A percentile compares a stretch with the other conserved stretches of the same genome.
These are phyloP conservation scores for Lagopus muta DNA, from an alignment of 2,113 vertebrate species.

Conservation along the genomic window DNA sequence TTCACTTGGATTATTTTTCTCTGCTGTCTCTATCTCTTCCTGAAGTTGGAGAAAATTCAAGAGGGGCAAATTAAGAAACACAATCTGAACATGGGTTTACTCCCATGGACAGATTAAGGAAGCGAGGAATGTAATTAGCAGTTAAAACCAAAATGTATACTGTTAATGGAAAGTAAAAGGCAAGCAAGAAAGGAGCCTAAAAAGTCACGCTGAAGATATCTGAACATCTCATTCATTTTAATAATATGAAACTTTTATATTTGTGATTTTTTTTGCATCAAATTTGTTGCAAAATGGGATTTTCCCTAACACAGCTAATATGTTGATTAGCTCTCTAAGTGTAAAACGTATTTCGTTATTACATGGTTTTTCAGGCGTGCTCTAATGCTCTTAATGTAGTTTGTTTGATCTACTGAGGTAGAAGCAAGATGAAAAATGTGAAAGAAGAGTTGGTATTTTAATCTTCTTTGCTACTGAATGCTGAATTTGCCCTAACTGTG, in stretches of 20 bases:
- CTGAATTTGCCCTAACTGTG: not conserved
- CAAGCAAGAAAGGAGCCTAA: not conserved
- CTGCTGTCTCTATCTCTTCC: not conserved
- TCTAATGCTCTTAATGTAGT: not conserved
- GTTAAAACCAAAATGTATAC: not conserved
- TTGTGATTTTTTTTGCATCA: not conserved
- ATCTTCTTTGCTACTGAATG: constrained; percentile 36
- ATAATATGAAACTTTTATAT: not conserved
- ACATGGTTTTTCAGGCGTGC: constrained; percentile 25
- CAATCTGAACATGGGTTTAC: not conserved
- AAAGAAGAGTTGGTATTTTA: constrained; percentile 39
- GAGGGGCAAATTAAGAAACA: not conserved
- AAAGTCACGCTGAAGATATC: not conserved
- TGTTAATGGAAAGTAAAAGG: not conserved
- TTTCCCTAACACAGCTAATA: not conserved
- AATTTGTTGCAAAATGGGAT: not conserved
- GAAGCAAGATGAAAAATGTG: constrained; percentile 10
- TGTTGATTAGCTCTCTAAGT: not conserved
- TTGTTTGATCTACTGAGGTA: constrained; percentile 55
- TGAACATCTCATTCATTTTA: not conserved
- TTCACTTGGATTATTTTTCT: not conserved
- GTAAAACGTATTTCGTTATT: not conserved
- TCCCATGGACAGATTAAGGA: not conserved
- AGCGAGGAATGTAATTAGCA: not conserved
- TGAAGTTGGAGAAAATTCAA: not conserved